Conservation (phyloP, 2,888 invertebrate species). For the Drosophila subsilvestris region DNA sequence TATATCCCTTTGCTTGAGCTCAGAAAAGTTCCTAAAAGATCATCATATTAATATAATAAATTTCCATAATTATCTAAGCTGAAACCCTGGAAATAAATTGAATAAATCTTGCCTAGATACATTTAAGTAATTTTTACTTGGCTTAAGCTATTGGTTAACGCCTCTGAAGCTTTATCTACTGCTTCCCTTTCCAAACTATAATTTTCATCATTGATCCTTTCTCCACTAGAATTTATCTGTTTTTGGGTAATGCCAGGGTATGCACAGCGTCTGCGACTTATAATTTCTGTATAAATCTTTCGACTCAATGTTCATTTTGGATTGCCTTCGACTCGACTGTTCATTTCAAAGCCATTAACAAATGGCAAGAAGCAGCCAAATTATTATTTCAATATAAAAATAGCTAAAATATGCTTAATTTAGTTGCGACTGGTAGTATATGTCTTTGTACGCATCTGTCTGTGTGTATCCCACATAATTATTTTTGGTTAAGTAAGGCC, state of each 20-base stretch:
- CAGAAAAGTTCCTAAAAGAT: too few species aligned
- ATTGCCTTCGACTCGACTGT: slow-evolving; percentile 25
- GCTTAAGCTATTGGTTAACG: too few species aligned
- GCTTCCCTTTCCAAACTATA: too few species aligned
- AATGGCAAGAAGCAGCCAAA: slow-evolving; percentile 75
- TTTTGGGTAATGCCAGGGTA: slow-evolving; percentile 5
- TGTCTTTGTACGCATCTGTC: slow-evolving; percentile 19
- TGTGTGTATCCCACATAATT: slow-evolving; percentile 78
- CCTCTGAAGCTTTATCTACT: too few species aligned
- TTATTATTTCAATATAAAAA: slow-evolving; percentile 66
- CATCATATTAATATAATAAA: too few species aligned
- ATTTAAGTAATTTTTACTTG: too few species aligned
- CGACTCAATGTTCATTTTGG: slow-evolving; percentile 18
- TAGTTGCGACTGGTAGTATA: slow-evolving; percentile 54
- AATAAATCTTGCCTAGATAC: too few species aligned
- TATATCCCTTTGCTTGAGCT: too few species aligned
- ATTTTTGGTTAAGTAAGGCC: slow-evolving; percentile 76
- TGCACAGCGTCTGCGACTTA: neutral
- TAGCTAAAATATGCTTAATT: slow-evolving; percentile 80
- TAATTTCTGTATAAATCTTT: slow-evolving; percentile 16
- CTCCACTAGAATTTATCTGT: slow-evolving; percentile 1
- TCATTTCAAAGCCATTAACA: slow-evolving; percentile 78
- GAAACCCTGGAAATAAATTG: too few species aligned
- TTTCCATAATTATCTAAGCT: too few species aligned
- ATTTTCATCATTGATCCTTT: too few species aligned